Evolutionary conservation across 2,888 invertebrate genomes (phyloP), one percentile per base, ranked within the genome.

Genomic region (Tuta absoluta): DNA sequence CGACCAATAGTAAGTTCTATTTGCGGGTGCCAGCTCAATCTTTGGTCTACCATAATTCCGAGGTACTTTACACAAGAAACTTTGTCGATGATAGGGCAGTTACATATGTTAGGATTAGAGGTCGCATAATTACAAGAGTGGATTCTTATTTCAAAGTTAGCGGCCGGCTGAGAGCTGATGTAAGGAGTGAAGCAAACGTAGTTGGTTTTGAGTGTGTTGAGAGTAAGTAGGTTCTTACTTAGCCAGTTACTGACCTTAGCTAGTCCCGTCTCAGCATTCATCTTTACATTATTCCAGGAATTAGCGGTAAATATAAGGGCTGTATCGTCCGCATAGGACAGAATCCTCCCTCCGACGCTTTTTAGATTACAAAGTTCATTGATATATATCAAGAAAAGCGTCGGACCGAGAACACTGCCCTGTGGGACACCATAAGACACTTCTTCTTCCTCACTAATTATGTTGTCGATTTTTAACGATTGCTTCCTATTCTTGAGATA

Each of bases 301-400:
- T 28, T 24, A 4, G 2, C 56, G 14, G 56, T 14, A 33, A 56
- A 56, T 23, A 56, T 23, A n/a, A 56, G 11, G 4, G 56, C 56
- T 11, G 28, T 56, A 33, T 56, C 56, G 33, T 56, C 56, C 3
- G 56, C 56, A 12, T 56, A 28, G 12, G 56, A 28, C 24, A 56
- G 12, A 3, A 28, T 21, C 21, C 23, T 56, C 12, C 56, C 56
- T 4, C 28, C 14, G 28, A n/a, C 28, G 19, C 19, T 14, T 12
- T 28, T 0, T 2, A 56, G 14, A 23, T 56, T 56, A 56, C 56
- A 56, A 14, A 56, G 14, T 12, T 56, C 33, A 28, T 56, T 56
- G 1, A 56, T 56, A 11, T 56, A 53, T 23, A 53, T 14, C 7
- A 53, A 14, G 19, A 53, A 53, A 21, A 53, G 53, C 21, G 53